phyloP scores from a whole-genome alignment of 2,888 invertebrate species.

The Meteorus cinctellus region DNA sequence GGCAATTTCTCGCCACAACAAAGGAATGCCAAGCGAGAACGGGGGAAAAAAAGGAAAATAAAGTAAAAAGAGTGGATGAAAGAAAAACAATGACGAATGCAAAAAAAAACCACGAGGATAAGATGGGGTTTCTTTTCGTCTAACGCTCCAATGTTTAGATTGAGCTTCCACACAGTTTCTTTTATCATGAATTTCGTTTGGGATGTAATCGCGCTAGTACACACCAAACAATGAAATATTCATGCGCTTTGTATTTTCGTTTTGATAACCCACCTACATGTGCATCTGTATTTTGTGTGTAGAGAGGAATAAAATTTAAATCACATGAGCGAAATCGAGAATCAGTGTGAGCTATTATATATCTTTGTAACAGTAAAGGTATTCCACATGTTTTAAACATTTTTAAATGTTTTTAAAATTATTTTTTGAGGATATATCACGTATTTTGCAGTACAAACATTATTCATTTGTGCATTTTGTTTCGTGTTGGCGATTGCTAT shows the following conservation, averaged over 20 bases:
- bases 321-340: too few relatives aligned
- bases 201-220: background rate
- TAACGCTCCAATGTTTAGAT: background rate
- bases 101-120: background rate
- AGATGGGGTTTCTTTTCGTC: background rate
- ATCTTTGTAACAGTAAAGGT: too few relatives aligned
- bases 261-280: background rate
- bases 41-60: background rate
- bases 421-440: too few relatives aligned
- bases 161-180: background rate
- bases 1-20: slow-evolving; percentile 20
- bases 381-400: too few relatives aligned
- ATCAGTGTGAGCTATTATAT: too few relatives aligned
- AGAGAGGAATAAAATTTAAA: too few relatives aligned
- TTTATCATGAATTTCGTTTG: background rate
- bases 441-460: too few relatives aligned
- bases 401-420: too few relatives aligned
- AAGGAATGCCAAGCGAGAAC: background rate
- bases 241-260: background rate
- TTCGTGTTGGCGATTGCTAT: too few relatives aligned
- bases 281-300: background rate
- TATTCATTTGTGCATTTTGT: too few relatives aligned
- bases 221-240: background rate
- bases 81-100: background rate
- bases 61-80: background rate